A percentile compares a stretch with the other conserved stretches of the same genome.
Evolutionary conservation across 2,113 vertebrate species (phyloP).

Genomic region (Phylloscopus whistleri): DNA sequence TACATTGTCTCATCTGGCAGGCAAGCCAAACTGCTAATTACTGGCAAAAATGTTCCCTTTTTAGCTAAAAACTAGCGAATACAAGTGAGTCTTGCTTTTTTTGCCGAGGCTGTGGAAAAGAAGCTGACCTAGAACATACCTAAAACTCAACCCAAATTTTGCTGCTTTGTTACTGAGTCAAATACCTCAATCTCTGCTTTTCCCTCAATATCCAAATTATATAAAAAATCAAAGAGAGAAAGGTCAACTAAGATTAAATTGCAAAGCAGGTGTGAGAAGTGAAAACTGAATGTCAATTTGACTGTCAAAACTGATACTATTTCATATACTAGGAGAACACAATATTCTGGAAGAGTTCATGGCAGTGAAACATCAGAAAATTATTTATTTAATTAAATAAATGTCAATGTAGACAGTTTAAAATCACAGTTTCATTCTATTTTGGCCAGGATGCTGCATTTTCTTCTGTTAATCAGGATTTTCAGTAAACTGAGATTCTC

Average conservation of each 20-base stretch:
- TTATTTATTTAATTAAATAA: neutral
- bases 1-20: neutral
- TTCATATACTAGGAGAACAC: neutral
- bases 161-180: neutral
- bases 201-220: neutral
- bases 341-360: neutral
- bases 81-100: neutral
- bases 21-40: neutral
- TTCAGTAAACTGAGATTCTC: neutral
- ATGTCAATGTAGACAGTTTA: neutral
- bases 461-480: neutral
- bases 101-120: neutral
- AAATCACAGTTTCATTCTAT: neutral
- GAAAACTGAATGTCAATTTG: neutral
- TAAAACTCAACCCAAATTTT: neutral
- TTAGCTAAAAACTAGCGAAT: neutral
- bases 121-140: neutral
- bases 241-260: neutral
- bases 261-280: neutral
- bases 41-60: neutral
- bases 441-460: neutral
- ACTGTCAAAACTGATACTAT: neutral
- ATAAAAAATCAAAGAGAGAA: neutral
- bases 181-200: neutral
- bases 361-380: neutral